Evolutionary conservation across 2,888 invertebrate species (phyloP).

Genomic region (Cosmorhoe ocellata): DNA sequence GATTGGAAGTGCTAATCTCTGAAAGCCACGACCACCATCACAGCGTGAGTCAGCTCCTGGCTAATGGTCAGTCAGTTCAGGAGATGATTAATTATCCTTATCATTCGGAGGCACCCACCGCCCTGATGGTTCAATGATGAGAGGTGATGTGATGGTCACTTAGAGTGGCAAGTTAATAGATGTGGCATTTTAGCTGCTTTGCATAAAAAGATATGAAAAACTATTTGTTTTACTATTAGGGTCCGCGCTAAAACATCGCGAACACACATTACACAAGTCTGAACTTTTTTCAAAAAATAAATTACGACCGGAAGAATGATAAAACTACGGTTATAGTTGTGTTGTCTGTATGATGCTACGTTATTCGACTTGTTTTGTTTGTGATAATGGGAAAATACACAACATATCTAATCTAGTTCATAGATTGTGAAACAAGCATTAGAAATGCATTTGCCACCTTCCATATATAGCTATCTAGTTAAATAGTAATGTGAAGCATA

Average conservation of each 20-base stretch:
- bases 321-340: background rate
- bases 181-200: conserved; percentile 24
- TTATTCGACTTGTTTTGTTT: conserved; percentile 17
- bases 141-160: conserved; percentile 47
- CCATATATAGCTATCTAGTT: background rate
- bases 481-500: no score
- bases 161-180: conserved; percentile 28
- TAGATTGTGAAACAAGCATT: conserved; percentile 20
- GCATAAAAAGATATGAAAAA: no score
- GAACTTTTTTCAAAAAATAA: no score
- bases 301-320: no score
- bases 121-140: conserved; percentile 75
- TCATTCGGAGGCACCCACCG: conserved; percentile 55
- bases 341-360: background rate
- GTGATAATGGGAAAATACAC: conserved; percentile 22
- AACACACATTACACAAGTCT: no score
- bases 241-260: no score
- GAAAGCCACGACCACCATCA: conserved; percentile 53
- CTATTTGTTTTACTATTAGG: no score
- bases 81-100: conserved; percentile 76
- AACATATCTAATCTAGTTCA: conserved; percentile 14
- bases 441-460: conserved; percentile 21
- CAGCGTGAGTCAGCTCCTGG: conserved; percentile 66
- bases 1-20: conserved; percentile 46
- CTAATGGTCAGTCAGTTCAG: conserved; percentile 73